Evolutionary conservation across 37 sponge, comb jelly and placozoan genomes (phyloP).

Genomic region (Amphimedon queenslandica): DNA sequence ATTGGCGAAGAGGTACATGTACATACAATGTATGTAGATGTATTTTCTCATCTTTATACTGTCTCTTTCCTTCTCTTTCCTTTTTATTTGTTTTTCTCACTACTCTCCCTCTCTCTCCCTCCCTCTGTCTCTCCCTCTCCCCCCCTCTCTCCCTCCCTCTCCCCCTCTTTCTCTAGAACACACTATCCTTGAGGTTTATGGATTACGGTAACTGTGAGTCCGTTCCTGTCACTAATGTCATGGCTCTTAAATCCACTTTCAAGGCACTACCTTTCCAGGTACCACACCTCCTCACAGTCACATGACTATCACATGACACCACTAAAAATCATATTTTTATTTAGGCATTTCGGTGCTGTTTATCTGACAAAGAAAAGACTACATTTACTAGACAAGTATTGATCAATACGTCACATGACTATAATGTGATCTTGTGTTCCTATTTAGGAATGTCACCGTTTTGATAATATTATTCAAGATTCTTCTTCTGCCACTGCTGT

Average conservation of each 20-base stretch:
- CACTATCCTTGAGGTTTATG: not conserved
- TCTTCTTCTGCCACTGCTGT: not conserved
- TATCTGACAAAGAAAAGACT: not conserved
- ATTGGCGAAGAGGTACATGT: not conserved
- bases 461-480: not conserved
- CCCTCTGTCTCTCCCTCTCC: too few relatives aligned
- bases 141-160: too few relatives aligned
- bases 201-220: constrained; percentile 16
- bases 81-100: too few relatives aligned
- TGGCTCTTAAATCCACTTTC: constrained; percentile 15
- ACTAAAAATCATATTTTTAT: not conserved
- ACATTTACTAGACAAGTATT: not conserved
- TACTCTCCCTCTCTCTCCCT: too few relatives aligned
- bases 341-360: constrained; percentile 9
- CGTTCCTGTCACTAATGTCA: not conserved
- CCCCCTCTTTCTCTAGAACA: too few relatives aligned
- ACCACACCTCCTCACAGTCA: not conserved
- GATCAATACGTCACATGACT: not conserved
- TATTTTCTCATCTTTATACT: too few relatives aligned
- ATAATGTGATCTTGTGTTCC: not conserved
- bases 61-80: too few relatives aligned
- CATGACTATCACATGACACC: not conserved
- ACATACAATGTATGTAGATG: too few relatives aligned
- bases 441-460: not conserved
- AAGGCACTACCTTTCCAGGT: constrained; percentile 15